phyloP scores from a whole-genome alignment of 53 echinoderm and acorn worm genomes.

The Astropecten irregularis region DNA sequence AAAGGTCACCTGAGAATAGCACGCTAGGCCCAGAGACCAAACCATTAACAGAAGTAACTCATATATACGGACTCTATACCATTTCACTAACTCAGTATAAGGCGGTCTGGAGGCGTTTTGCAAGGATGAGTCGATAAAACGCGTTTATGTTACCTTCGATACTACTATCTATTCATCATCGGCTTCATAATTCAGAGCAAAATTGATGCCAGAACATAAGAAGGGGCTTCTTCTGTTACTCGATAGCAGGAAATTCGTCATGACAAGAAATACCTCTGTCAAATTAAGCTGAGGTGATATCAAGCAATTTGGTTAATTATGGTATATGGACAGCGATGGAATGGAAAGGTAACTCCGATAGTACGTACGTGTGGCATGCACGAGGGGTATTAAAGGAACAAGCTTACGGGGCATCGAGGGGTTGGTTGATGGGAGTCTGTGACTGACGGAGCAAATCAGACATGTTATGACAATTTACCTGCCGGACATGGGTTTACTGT shows the following conservation, averaged over 20 bases:
- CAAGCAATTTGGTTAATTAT: conserved; percentile 27
- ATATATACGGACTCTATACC: too few relatives aligned
- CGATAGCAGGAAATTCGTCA: conserved; percentile 16
- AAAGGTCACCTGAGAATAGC: too few relatives aligned
- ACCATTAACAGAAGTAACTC: too few relatives aligned
- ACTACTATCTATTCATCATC: too few relatives aligned
- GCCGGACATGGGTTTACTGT: conserved; percentile 8
- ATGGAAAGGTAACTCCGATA: conserved; percentile 26
- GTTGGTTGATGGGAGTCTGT: background rate
- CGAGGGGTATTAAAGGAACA: too few relatives aligned
- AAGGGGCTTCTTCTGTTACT: background rate
- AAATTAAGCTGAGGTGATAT: background rate
- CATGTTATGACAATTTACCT: background rate
- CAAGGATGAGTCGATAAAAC: conserved; percentile 34
- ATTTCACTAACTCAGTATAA: too few relatives aligned
- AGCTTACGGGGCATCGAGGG: too few relatives aligned
- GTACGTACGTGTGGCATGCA: too few relatives aligned
- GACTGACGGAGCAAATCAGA: background rate
- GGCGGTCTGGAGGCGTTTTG: conserved; percentile 16
- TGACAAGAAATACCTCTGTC: background rate
- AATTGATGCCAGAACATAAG: conserved; percentile 5
- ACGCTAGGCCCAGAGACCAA: too few relatives aligned
- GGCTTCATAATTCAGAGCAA: background rate
- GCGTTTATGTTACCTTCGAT: too few relatives aligned
- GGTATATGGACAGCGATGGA: background rate